phyloP scores from a whole-genome alignment of 2,113 vertebrate genomes.

The Cottus gobio region DNA sequence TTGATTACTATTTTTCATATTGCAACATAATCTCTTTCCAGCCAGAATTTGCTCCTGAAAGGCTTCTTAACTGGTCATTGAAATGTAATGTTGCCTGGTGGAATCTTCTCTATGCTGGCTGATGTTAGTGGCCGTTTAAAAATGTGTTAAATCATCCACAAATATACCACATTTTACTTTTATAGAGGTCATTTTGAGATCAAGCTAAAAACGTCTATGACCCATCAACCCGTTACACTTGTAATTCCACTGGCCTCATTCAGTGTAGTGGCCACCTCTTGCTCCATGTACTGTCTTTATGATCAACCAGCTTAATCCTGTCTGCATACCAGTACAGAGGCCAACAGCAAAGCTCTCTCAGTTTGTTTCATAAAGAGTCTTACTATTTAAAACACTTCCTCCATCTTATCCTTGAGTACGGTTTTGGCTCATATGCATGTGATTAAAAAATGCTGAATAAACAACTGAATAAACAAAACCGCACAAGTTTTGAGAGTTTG shows the following conservation, averaged over 20 bases:
- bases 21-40: not conserved
- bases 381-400: not conserved
- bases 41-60: not conserved
- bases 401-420: not conserved
- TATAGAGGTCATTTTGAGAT: slow-evolving; percentile 12
- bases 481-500: not conserved
- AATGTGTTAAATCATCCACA: slow-evolving; percentile 32
- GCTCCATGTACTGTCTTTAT: not conserved
- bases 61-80: slow-evolving; percentile 3
- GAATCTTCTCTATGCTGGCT: not conserved
- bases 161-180: slow-evolving; percentile 32
- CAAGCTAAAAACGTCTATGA: slow-evolving; percentile 15
- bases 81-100: slow-evolving; percentile 9
- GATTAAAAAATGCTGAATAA: not conserved
- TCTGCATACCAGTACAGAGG: slow-evolving; percentile 4
- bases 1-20: no score
- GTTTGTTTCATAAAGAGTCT: not conserved
- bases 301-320: not conserved
- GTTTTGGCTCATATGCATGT: not conserved
- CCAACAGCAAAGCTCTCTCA: slow-evolving; percentile 19
- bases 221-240: not conserved
- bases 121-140: slow-evolving; percentile 27
- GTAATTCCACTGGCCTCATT: not conserved
- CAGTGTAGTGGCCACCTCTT: not conserved
- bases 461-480: not conserved